Evolutionary conservation across 2,797 vertebrate genomes (phyloP), one percentile per base, ranked within the genome.

Genomic region (Melanitta fusca): DNA sequence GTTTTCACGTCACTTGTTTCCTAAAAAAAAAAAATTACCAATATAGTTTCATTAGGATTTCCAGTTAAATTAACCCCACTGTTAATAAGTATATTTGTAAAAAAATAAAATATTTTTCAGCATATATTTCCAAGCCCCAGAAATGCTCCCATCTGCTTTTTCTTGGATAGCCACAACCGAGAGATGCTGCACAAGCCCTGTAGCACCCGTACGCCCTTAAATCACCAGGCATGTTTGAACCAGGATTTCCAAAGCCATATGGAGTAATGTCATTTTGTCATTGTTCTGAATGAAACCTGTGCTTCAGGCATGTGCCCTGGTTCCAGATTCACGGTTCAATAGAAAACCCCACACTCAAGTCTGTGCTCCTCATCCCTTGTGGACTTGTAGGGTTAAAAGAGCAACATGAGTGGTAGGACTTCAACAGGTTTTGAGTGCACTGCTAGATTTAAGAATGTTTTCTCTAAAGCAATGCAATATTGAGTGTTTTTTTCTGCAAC

Each of bases 81-180:
- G 51, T 88, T 92, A 91, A 91, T 93, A 89, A 94, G 77, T 91
- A 38, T 21, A 66, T 57, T 89, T 88, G 25, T 51, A 3, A 5
- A 0, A 0, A 70, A 78, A 94, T 75, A 72, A 65, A n/a, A 25
- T 43, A 38, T 81, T 94, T 86, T 62, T 17, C 8, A n/a, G 36
- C 90, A 79, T 88, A 85, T 90, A 81, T 93, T 96, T 80, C 71
- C 27, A 75, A 93, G 80, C 43, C 80, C 72, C 86, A 77, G 77
- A 75, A 77, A 49, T 15, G 34, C 27, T 88, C 43, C 92, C 96
- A 96, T 94, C 97, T 97, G 93, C 2, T 96, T 92, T 82, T 88
- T 81, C 72, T 84, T 88, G 65, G 47, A 49, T 71, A 92, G 85
- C 91, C 80, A 34, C 78, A 83, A 78, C 80, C 88, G 61, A 93